Conservation (phyloP, 2,888 invertebrate genomes). For the Cylloceria caligata region DNA sequence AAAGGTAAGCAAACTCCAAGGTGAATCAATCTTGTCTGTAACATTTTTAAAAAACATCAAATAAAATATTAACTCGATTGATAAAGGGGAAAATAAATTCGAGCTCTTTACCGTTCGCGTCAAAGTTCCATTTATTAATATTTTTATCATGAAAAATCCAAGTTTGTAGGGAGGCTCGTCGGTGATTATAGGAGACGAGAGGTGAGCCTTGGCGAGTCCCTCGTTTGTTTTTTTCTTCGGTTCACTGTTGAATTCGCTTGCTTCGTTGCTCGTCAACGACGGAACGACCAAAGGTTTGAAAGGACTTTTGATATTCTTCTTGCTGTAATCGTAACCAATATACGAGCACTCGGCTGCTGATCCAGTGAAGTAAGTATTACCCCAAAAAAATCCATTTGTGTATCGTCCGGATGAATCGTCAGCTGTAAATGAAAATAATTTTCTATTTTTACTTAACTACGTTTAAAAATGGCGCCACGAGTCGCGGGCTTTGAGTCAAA, state of each 20-base stretch:
- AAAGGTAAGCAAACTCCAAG: constrained; percentile 92
- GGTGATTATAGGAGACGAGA: constrained; percentile 46
- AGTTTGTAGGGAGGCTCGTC: constrained; percentile 80
- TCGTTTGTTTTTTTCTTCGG: constrained; percentile 74
- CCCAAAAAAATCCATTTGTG: constrained; percentile 83
- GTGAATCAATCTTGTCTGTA: constrained; percentile 89
- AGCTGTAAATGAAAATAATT: constrained; percentile 74
- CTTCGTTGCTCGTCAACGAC: constrained; percentile 68
- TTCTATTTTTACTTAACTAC: neutral
- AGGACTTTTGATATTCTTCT: constrained; percentile 63
- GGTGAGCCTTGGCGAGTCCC: constrained; percentile 65
- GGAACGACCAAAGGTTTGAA: constrained; percentile 44
- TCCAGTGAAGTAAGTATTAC: constrained; percentile 83
- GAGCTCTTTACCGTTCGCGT: constrained; percentile 72
- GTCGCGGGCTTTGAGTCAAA: constrained; percentile 48
- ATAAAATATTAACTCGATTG: neutral
- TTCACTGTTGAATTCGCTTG: constrained; percentile 74
- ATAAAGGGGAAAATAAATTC: no score
- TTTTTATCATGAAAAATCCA: constrained; percentile 82
- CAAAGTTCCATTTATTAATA: constrained; percentile 78
- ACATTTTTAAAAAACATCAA: constrained; percentile 52
- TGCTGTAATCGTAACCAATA: constrained; percentile 75
- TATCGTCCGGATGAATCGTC: constrained; percentile 84
- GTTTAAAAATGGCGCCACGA: constrained; percentile 46
- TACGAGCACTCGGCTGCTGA: constrained; percentile 82